A percentile compares a stretch with the other conserved stretches of the same genome.
Conservation (phyloP, 1,140 invertebrate genomes). For the Cotesia chilonis region DNA sequence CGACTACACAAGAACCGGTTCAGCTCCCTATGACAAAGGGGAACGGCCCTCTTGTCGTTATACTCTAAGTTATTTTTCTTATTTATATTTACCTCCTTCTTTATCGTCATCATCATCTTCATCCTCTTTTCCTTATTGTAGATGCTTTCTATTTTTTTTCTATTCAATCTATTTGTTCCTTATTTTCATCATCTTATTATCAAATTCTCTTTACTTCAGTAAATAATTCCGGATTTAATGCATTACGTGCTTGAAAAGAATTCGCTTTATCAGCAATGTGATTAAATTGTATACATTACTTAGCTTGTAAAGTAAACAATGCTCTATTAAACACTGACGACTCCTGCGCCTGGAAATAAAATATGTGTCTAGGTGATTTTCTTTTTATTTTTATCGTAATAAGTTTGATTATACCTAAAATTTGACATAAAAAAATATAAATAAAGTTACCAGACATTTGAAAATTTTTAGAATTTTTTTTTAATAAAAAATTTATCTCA, state of each 20-base stretch:
- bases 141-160: not conserved
- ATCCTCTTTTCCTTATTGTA: conserved; percentile 31
- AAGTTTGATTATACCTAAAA: too few species aligned
- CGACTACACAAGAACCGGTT: conserved; percentile 51
- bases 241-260: not conserved
- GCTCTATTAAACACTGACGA: not conserved
- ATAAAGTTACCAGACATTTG: too few species aligned
- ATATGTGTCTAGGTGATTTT: too few species aligned
- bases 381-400: too few species aligned
- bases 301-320: not conserved
- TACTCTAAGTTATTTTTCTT: conserved; percentile 26
- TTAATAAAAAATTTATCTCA: too few species aligned
- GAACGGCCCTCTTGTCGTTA: conserved; percentile 37
- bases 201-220: conserved; percentile 4
- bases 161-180: conserved; percentile 3
- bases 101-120: conserved; percentile 20
- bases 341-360: too few species aligned
- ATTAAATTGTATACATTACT: not conserved
- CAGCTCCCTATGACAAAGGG: conserved; percentile 40
- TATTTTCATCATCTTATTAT: conserved; percentile 26
- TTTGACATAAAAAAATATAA: too few species aligned
- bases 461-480: too few species aligned
- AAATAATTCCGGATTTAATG: conserved; percentile 16
- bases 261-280: not conserved
- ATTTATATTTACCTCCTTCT: conserved; percentile 10